phyloP scores from a whole-genome alignment of 2,888 invertebrate species.

The Ectemnius lituratus region DNA sequence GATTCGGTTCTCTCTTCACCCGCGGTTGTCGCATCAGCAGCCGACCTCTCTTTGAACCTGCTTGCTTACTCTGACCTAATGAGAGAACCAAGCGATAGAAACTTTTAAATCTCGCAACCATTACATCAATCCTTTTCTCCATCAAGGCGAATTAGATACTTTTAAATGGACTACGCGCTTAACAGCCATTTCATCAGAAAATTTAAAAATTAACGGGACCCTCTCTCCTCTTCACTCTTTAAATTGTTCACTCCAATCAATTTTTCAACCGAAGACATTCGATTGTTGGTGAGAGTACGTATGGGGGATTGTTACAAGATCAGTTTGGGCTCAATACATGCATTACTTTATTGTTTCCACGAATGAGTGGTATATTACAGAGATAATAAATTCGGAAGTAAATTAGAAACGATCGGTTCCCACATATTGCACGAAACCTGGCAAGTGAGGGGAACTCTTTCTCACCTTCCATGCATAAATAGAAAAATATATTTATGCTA shows the following conservation, averaged over 20 bases:
- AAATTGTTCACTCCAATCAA: too few species aligned
- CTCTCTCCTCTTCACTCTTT: too few species aligned
- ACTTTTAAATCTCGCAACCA: too few species aligned
- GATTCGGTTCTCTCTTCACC: slow-evolving; percentile 81
- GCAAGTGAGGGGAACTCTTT: background rate
- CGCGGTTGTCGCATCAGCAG: slow-evolving; percentile 84
- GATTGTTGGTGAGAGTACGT: background rate
- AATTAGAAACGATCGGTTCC: slow-evolving; percentile 21
- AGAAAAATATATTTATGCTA: slow-evolving; percentile 25
- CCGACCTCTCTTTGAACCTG: slow-evolving; percentile 76
- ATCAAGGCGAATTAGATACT: too few species aligned
- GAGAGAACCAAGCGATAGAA: background rate
- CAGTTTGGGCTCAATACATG: slow-evolving; percentile 54
- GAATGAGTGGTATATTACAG: slow-evolving; percentile 14
- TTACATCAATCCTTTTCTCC: background rate
- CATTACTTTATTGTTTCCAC: slow-evolving; percentile 38
- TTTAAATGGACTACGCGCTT: too few species aligned
- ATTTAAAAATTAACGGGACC: too few species aligned
- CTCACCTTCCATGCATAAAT: slow-evolving; percentile 5
- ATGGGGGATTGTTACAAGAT: slow-evolving; percentile 11
- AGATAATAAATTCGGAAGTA: slow-evolving; percentile 23
- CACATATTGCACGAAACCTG: slow-evolving; percentile 20
- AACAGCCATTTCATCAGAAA: too few species aligned
- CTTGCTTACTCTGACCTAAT: slow-evolving; percentile 34
- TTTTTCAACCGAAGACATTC: too few species aligned